Base-by-base conservation (phyloP, 2,888 invertebrate species). In the Magallana nippona region DNA sequence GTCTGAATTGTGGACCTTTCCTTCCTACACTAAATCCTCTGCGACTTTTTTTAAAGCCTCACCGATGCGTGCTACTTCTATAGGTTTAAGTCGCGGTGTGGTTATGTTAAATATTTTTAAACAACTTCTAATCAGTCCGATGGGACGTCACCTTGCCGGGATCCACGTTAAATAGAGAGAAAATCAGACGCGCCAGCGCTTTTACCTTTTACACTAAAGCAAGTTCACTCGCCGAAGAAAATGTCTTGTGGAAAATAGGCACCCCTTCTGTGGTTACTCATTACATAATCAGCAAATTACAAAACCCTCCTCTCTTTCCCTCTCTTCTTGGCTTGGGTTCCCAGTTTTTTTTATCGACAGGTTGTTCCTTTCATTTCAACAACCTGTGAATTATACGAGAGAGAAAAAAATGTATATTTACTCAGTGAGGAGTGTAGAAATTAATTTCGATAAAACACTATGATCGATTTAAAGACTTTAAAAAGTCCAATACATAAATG, bases 91-190 rank as follows among this genome's bases (percentile, higher is more conserved):
- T 27, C 32, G 32, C 71, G 71, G 22, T 71, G 71, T 71, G 71
- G 71, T 71, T 71, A 71, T 71, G 71, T 71, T 71, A 71, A 71
- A 71, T 71, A 71, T 71, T 71, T 71, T 71, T 71, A 71, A 71
- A 71, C 71, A 71, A 71, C 22, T 71, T 71, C 71, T 71, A 71
- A 71, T 71, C 71, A 71, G 71, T 32, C 22, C 71, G 71, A 71
- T 71, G 71, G 22, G 71, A 71, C 71, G 71, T 71, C 71, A 71
- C 71, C 71, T 71, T 71, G 71, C 71, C 71, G 13, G 71, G 22
- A 27, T 27, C 19, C 22, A 71, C 27, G 71, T 32, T 71, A 71
- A 71, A 71, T 71, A 71, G 71, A 27, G 27, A 71, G 32, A 27
- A 32, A 71, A 22, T 22, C 22, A 13, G 71, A 71, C 71, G 32